Evolutionary conservation across 1,140 invertebrate genomes (phyloP).

Genomic region (Microplitis demolitor): DNA sequence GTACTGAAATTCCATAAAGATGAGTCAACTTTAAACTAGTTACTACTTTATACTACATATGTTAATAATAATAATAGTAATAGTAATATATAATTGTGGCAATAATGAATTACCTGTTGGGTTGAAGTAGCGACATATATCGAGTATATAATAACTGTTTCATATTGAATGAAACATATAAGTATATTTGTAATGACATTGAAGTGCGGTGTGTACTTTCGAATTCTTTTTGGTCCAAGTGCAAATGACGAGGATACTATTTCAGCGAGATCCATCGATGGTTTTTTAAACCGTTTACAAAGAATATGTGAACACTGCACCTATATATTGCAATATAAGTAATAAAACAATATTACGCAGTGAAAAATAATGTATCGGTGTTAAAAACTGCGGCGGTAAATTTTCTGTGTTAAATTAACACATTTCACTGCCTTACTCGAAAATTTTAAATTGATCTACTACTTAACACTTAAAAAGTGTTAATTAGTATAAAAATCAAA

Average conservation of each 20-base stretch:
- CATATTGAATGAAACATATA: constrained; percentile 43
- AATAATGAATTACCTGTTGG: constrained; percentile 42
- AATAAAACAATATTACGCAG: constrained; percentile 25
- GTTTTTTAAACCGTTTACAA: constrained; percentile 49
- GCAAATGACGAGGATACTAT: constrained; percentile 62
- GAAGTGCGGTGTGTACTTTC: constrained; percentile 51
- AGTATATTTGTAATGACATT: constrained; percentile 42
- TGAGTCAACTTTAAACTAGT: too few species aligned
- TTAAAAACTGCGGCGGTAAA: too few species aligned
- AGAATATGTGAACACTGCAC: constrained; percentile 57
- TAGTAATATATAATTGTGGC: too few species aligned
- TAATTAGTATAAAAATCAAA: too few species aligned
- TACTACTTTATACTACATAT: too few species aligned
- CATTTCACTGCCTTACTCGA: too few species aligned
- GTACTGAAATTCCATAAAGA: too few species aligned
- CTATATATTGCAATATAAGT: constrained; percentile 36
- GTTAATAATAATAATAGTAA: too few species aligned
- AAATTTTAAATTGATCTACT: too few species aligned
- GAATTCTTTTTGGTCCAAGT: constrained; percentile 56
- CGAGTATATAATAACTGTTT: constrained; percentile 40
- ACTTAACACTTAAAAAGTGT: too few species aligned
- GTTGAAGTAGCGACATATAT: constrained; percentile 44
- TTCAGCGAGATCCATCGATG: constrained; percentile 61
- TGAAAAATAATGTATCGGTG: too few species aligned
- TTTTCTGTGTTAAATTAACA: too few species aligned